These are phyloP conservation scores for Thymelicus lineola DNA, from an alignment of 2,888 invertebrate species.

Conservation along the genomic window DNA sequence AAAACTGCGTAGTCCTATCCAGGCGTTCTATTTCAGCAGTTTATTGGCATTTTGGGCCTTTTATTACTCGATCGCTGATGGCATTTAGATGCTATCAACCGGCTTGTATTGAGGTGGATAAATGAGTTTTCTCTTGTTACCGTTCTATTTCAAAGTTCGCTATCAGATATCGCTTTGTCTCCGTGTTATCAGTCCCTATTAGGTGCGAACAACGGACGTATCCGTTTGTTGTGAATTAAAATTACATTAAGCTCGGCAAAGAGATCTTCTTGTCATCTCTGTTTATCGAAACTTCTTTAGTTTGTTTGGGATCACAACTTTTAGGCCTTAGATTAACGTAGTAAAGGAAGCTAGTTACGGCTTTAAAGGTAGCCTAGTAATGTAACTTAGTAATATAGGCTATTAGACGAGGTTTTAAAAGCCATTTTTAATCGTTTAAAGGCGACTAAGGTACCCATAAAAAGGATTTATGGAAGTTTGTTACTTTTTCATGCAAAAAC, in stretches of 20 bases:
- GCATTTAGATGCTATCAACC: conserved; percentile 70
- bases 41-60: conserved; percentile 70
- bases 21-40: conserved; percentile 43
- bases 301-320: conserved; percentile 1
- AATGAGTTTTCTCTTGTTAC: conserved; percentile 64
- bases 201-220: conserved; percentile 34
- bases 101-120: conserved; percentile 78
- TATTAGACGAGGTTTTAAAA: too few relatives aligned
- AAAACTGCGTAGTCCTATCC: conserved; percentile 37
- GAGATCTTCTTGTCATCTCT: conserved; percentile 13
- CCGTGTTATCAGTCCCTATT: conserved; percentile 35
- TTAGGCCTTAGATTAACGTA: neutral
- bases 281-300: conserved; percentile 16
- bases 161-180: conserved; percentile 50
- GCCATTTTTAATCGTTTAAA: too few relatives aligned
- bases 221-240: conserved; percentile 38
- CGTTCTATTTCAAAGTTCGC: conserved; percentile 58
- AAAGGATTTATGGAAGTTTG: too few relatives aligned
- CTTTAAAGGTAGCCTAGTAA: too few relatives aligned
- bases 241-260: conserved; percentile 31
- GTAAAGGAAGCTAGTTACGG: neutral
- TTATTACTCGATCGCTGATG: conserved; percentile 73
- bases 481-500: too few relatives aligned
- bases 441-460: too few relatives aligned
- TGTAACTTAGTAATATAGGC: too few relatives aligned